A percentile compares a stretch with the other conserved stretches of the same genome.
Conservation (phyloP, 2,888 invertebrate species). For the Octonoba sinensis region DNA sequence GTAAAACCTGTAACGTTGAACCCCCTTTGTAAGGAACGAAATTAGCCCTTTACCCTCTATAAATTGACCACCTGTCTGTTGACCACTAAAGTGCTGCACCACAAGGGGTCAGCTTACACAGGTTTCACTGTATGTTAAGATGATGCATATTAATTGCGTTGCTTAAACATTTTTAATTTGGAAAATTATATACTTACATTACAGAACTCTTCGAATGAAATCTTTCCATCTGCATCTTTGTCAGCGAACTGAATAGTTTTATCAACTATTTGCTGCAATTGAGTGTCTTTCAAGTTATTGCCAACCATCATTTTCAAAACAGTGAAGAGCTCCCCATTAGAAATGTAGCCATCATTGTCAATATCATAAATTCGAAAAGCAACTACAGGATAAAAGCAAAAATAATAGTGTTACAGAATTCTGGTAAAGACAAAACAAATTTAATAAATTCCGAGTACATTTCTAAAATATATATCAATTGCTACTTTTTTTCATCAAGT, state of each 20-base stretch:
- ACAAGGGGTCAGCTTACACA: too few relatives aligned
- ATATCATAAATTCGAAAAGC: constrained; percentile 99
- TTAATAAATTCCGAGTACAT: not conserved
- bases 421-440: not conserved
- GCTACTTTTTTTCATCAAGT: not conserved
- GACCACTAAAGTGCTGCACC: too few relatives aligned
- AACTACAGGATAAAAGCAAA: constrained; percentile 72
- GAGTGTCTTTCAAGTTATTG: constrained; percentile 98
- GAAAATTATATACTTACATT: constrained; percentile 76
- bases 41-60: too few relatives aligned
- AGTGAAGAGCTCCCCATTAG: constrained; percentile 94
- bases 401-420: too few relatives aligned
- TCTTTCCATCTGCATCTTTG: constrained; percentile 99
- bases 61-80: too few relatives aligned
- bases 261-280: constrained; percentile 99
- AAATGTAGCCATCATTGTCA: constrained; percentile 99
- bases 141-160: too few relatives aligned
- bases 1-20: too few relatives aligned
- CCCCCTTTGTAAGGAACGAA: too few relatives aligned
- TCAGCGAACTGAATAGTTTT: constrained; percentile 99
- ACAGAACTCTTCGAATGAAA: constrained; percentile 99
- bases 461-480: not conserved
- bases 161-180: not conserved
- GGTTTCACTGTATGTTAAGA: too few relatives aligned
- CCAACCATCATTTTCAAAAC: constrained; percentile 99